A percentile compares a stretch with the other conserved stretches of the same genome.
phyloP scores from a whole-genome alignment of 2,797 vertebrate genomes.

The Capromys pilorides region DNA sequence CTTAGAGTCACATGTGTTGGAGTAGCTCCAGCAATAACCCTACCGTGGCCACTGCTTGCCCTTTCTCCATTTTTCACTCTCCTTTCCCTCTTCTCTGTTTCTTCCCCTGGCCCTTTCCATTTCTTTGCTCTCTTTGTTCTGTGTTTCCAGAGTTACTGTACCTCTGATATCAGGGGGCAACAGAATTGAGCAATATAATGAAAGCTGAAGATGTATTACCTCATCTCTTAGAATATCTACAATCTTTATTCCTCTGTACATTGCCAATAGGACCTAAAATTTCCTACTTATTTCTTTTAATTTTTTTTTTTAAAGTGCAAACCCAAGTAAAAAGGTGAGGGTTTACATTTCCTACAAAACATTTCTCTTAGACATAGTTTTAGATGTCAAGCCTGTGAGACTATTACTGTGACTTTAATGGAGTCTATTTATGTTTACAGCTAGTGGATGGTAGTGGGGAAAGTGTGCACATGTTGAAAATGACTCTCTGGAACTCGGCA shows the following conservation, averaged over 20 bases:
- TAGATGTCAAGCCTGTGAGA: constrained; percentile 29
- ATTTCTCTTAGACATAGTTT: constrained; percentile 47
- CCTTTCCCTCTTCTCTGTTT: neutral
- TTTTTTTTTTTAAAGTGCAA: constrained; percentile 39
- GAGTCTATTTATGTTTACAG: constrained; percentile 57
- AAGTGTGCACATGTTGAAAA: neutral
- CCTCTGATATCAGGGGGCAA: neutral
- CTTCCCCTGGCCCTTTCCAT: neutral
- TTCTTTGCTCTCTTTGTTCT: neutral
- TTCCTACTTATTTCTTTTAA: neutral
- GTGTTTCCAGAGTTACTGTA: neutral
- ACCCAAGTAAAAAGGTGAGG: constrained; percentile 32
- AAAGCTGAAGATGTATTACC: neutral
- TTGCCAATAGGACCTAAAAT: neutral
- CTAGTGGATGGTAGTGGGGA: neutral
- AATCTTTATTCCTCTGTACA: neutral
- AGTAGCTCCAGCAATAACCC: neutral
- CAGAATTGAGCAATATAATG: neutral
- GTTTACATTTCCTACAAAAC: constrained; percentile 44
- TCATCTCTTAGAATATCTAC: neutral
- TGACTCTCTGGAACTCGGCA: constrained; percentile 22
- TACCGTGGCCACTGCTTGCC: no score
- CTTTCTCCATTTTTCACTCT: neutral
- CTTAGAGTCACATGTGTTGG: fast-evolving
- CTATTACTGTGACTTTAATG: constrained; percentile 46